Base-by-base conservation (phyloP, 2,888 invertebrate genomes). In the Luperina testacea region DNA sequence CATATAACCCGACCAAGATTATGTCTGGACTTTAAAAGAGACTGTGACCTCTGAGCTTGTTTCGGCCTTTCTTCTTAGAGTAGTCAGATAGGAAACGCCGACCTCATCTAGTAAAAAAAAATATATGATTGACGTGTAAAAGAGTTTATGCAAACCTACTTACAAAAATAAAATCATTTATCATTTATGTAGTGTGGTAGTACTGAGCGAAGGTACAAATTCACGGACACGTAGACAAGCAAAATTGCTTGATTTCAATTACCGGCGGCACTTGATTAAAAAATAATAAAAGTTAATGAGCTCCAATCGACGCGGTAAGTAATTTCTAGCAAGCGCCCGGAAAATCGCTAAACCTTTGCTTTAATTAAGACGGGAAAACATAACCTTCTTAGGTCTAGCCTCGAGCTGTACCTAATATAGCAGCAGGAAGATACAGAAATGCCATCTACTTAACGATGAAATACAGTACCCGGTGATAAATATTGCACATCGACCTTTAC, bases 331-430 rank as follows among this genome's bases (percentile, higher is more conserved):
- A 84, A 90, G 88, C 88, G 87, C 90, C 88, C 78, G 78, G 72
- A 75, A 87, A 87, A 86, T 90, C 87, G 88, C 87, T 90, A 90
- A 92, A 90, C 90, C 91, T 90, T 91, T 90, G 87, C 89, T 92
- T 92, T 93, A 93, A 93, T 93, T 94, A 93, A 92, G 90, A 90
- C 87, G 86, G 87, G 90, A 92, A 93, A 93, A 93, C 91, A 92
- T 89, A 87, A 88, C 89, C 87, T 90, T 87, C 88, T 91, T 89
- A 78, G 78, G 74, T 87, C 75, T 82, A 85, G 86, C 76, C 7
- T 38, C 32, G 48, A 45, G 77, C 59, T 86, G 87, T 89, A 70
- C 32, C 51, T 57, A 89, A 89, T 85, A 84, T 85, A 84, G 83
- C 83, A 79, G 78, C 57, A 32, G 45, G 63, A 57, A 78, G 67